These are phyloP conservation scores for Petaurus breviceps DNA, from an alignment of 2,113 vertebrate species.

Conservation along the genomic window DNA sequence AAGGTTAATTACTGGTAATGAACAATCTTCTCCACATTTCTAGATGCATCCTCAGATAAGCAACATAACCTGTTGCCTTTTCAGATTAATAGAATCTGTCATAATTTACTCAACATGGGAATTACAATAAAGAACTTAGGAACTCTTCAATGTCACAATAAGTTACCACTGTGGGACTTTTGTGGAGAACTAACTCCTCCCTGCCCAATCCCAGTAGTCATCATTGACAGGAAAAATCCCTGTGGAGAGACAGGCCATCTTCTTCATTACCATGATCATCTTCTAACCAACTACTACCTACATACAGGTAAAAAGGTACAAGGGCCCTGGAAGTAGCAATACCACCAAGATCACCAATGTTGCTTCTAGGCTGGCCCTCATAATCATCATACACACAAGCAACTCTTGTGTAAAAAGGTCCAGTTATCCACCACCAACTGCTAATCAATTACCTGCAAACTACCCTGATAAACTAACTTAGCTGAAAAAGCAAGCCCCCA, in stretches of 20 bases:
- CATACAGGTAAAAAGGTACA: neutral
- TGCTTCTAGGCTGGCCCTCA: neutral
- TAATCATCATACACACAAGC: neutral
- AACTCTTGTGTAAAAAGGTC: neutral
- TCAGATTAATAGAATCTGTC: neutral
- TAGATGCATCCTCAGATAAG: neutral
- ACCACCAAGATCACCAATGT: neutral
- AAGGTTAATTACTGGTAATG: neutral
- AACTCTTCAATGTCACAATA: neutral
- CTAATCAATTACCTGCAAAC: neutral
- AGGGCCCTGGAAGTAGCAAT: neutral
- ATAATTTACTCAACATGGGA: neutral
- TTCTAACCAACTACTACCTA: neutral
- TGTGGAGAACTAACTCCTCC: neutral
- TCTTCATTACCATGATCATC: neutral
- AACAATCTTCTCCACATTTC: neutral
- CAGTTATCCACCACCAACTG: neutral
- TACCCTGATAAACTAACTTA: neutral
- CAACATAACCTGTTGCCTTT: neutral
- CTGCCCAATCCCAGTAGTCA: neutral
- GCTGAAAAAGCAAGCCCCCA: neutral
- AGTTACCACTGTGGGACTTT: neutral
- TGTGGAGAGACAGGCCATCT: neutral
- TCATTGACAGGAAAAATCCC: neutral
- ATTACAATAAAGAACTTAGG: neutral